Evolutionary conservation across 2,113 vertebrate genomes (phyloP).

Genomic region (Meriones unguiculatus): DNA sequence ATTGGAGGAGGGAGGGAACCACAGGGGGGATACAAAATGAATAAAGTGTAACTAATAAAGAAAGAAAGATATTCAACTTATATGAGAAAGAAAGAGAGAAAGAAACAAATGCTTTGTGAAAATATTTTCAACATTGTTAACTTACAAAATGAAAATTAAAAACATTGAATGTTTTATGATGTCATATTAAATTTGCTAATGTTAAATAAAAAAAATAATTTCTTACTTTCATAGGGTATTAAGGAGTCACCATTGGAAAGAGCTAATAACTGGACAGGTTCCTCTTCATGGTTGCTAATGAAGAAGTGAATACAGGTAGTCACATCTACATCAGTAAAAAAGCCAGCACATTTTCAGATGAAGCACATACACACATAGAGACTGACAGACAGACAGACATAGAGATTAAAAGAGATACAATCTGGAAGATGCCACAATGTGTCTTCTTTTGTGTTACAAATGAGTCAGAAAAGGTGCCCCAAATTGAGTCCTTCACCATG

Average conservation of each 20-base stretch:
- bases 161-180: too few relatives aligned
- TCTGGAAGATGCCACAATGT: not conserved
- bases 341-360: not conserved
- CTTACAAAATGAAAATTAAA: too few relatives aligned
- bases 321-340: not conserved
- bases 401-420: not conserved
- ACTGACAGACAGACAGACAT: too few relatives aligned
- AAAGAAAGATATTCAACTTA: too few relatives aligned
- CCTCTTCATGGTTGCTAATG: not conserved
- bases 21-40: too few relatives aligned
- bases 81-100: too few relatives aligned
- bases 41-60: too few relatives aligned
- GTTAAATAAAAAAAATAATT: not conserved
- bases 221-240: not conserved
- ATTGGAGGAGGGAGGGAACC: too few relatives aligned
- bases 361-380: not conserved
- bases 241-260: not conserved
- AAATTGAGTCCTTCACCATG: not conserved
- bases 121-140: too few relatives aligned
- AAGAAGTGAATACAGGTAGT: not conserved
- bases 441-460: not conserved
- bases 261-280: not conserved
- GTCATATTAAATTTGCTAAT: too few relatives aligned
- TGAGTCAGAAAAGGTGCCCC: not conserved
- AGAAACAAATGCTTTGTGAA: too few relatives aligned